Base-by-base conservation (phyloP, 1,140 invertebrate genomes). In the Heliconius hermathena region DNA sequence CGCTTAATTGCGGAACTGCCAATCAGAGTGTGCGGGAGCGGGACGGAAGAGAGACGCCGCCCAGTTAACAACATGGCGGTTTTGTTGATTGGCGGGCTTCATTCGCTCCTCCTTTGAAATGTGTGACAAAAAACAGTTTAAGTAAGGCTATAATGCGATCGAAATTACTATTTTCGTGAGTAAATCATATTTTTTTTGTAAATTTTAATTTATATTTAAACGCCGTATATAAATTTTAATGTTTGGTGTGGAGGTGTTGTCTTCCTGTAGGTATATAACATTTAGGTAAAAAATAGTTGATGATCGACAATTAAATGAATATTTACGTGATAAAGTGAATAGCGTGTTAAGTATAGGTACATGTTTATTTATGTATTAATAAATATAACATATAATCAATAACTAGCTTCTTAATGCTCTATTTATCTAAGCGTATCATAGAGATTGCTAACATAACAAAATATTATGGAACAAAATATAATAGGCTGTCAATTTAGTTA, bases 21-120 rank as follows among this genome's bases (percentile, higher is more conserved):
- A 94, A 94, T 94, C 88, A 73, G 85, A 82, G 71, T 72, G 72
- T 81, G 81, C 83, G 82, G 71, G 88, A 88, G 82, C 66, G 84
- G 84, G 90, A 90, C 79, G 75, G 82, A n/a, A 83, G 60, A 66
- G 79, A 57, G 77, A 82, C 78, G 82, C 87, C 93, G 93, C 93
- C 93, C 91, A 84, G 84, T 87, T 91, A 89, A 91, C 91, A 94
- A 94, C 88, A 94, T 94, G 93, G 93, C 93, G 91, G 87, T 84
- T 84, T 82, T 86, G 86, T 88, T 92, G 93, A 94, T 94, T 94
- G 93, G 93, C 89, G 91, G 88, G 87, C 88, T 86, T 87, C 88
- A 72, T 72, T 72, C 29, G 71, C 71, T 72, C 71, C 71, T 72
- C 71, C 71, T 72, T n/a, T 72, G 71, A 72, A 38, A 72, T 41